phyloP scores from a whole-genome alignment of 2,113 vertebrate genomes.

The Willisornis vidua region DNA sequence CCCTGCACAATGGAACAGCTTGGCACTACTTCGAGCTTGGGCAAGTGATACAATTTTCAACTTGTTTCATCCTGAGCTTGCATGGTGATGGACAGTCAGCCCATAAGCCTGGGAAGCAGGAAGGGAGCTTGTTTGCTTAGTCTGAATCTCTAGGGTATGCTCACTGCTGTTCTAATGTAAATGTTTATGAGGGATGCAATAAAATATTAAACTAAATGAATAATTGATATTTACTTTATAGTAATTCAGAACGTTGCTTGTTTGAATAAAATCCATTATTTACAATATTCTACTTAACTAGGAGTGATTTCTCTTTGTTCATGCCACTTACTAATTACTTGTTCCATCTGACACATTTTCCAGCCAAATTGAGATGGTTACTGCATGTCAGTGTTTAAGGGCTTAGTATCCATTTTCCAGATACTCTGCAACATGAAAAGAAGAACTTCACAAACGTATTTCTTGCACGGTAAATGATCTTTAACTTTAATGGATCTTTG shows the following conservation, averaged over 20 bases:
- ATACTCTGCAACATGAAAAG: slow-evolving; percentile 17
- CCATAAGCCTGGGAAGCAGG: not conserved
- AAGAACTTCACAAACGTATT: slow-evolving; percentile 34
- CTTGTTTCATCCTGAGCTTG: not conserved
- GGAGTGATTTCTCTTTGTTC: slow-evolving; percentile 76
- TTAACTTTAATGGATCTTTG: slow-evolving; percentile 44
- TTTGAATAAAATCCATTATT: slow-evolving; percentile 83
- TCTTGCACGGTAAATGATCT: slow-evolving; percentile 34
- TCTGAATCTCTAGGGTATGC: slow-evolving; percentile 50
- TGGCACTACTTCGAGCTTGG: not conserved
- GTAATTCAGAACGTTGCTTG: slow-evolving; percentile 72
- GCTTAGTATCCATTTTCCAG: slow-evolving; percentile 56
- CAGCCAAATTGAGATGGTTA: slow-evolving; percentile 58
- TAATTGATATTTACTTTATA: slow-evolving; percentile 80
- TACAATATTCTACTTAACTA: slow-evolving; percentile 77
- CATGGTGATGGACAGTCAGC: not conserved
- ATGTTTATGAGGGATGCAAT: slow-evolving; percentile 74
- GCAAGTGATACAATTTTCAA: not conserved
- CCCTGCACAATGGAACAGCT: not conserved
- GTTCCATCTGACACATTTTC: slow-evolving; percentile 71
- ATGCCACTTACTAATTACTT: slow-evolving; percentile 73
- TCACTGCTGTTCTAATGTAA: slow-evolving; percentile 72
- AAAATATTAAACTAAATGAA: slow-evolving; percentile 79
- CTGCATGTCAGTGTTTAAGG: slow-evolving; percentile 56
- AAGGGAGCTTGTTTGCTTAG: slow-evolving; percentile 56